Conservation (phyloP, 2,888 invertebrate species). For the Limulus polyphemus region DNA sequence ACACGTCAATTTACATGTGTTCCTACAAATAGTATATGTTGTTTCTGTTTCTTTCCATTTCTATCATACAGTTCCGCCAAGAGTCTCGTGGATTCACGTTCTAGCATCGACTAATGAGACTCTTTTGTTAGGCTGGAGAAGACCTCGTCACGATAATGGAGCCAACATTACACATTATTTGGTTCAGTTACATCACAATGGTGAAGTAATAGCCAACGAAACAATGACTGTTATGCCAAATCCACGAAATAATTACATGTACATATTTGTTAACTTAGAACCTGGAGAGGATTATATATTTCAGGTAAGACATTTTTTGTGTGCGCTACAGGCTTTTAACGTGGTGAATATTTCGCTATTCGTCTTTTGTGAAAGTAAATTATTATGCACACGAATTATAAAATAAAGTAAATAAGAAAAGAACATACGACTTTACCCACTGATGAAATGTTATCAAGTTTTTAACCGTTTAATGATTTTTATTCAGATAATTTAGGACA, state of each 20-base stretch:
- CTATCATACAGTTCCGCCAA: conserved; percentile 23
- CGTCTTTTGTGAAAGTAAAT: no score
- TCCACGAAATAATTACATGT: conserved; percentile 38
- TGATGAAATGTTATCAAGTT: no score
- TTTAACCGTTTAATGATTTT: no score
- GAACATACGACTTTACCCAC: no score
- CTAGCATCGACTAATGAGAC: conserved; percentile 28
- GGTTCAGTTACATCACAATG: conserved; percentile 20
- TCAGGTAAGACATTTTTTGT: conserved; percentile 6
- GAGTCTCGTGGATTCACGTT: conserved; percentile 26
- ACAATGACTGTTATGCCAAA: conserved; percentile 20
- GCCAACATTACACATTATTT: conserved; percentile 26
- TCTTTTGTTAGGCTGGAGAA: conserved; percentile 27
- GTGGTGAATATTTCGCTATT: no score
- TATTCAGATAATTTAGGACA: no score
- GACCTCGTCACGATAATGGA: conserved; percentile 27
- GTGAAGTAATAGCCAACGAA: conserved; percentile 16
- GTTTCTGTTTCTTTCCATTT: no score
- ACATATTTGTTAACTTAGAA: conserved; percentile 62
- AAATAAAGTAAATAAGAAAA: no score
- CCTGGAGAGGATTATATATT: conserved; percentile 69
- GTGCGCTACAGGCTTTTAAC: no score
- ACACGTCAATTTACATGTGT: no score
- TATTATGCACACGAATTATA: no score
- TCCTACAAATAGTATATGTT: no score